These are phyloP conservation scores for Leptocoma aspasia DNA, from an alignment of 2,113 vertebrate species.

Conservation along the genomic window DNA sequence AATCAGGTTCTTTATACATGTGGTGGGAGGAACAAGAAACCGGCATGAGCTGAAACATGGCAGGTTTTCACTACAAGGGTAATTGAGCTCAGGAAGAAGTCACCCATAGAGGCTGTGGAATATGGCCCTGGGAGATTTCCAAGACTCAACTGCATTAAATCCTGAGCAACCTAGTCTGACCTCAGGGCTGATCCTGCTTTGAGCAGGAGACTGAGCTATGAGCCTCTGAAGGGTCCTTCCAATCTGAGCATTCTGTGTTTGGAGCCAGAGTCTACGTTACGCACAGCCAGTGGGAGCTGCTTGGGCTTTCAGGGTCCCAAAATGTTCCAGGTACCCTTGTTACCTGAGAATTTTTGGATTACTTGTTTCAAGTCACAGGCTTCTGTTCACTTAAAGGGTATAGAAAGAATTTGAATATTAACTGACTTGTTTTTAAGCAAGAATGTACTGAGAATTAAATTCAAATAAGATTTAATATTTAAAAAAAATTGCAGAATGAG, in stretches of 20 bases:
- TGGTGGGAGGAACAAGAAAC: not conserved
- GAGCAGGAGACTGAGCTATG: not conserved
- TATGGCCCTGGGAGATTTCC: not conserved
- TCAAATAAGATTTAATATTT: not conserved
- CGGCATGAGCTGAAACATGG: not conserved
- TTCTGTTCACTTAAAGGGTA: not conserved
- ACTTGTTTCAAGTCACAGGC: not conserved
- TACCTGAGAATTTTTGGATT: not conserved
- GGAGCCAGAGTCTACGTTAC: not conserved
- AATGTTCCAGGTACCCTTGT: not conserved
- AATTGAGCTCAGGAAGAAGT: not conserved
- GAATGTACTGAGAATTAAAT: not conserved
- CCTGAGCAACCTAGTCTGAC: not conserved
- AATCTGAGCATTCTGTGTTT: not conserved
- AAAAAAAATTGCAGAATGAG: not conserved
- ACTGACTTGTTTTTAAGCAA: not conserved
- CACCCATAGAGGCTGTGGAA: not conserved
- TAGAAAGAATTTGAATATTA: not conserved
- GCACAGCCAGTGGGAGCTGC: not conserved
- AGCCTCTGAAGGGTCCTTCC: not conserved
- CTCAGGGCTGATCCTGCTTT: not conserved
- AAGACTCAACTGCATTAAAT: not conserved
- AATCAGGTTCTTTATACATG: fast-evolving
- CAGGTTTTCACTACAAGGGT: not conserved
- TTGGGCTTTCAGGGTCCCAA: not conserved